phyloP scores from a whole-genome alignment of 2,113 vertebrate genomes.

The Tricholaema leucomelas region DNA sequence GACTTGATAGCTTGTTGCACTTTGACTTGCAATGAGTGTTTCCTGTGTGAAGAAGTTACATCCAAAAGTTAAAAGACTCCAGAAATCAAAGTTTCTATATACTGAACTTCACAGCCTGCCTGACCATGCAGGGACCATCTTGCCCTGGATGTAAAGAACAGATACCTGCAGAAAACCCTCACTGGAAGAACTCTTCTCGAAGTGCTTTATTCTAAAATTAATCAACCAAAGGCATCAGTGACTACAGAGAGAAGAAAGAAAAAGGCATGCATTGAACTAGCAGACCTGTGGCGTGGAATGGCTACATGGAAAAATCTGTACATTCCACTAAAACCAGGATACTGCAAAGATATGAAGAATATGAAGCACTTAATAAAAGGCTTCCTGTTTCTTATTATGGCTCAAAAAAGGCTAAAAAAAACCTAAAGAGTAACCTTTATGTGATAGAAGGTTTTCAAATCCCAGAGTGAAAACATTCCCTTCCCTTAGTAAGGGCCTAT shows the following conservation, averaged over 20 bases:
- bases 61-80: constrained; percentile 31
- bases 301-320: not conserved
- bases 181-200: constrained; percentile 11
- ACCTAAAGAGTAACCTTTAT: not conserved
- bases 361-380: not conserved
- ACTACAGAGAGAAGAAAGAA: constrained; percentile 3
- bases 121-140: constrained; percentile 16
- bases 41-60: constrained; percentile 3
- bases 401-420: not conserved
- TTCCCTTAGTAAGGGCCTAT: not conserved
- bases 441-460: not conserved
- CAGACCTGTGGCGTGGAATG: not conserved
- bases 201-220: constrained; percentile 55
- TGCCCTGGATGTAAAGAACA: constrained; percentile 20
- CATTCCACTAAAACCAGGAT: not conserved
- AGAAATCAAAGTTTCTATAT: constrained; percentile 34
- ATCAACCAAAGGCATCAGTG: constrained; percentile 1
- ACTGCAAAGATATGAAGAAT: not conserved
- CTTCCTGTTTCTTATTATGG: not conserved
- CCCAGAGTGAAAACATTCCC: not conserved
- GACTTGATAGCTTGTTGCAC: constrained; percentile 45
- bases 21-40: constrained; percentile 20
- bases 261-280: not conserved
- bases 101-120: not conserved
- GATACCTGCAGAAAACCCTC: not conserved